A percentile compares a stretch with the other conserved stretches of the same genome.
Evolutionary conservation across 2,888 invertebrate genomes (phyloP).

Genomic region (Dilophus febrilis): DNA sequence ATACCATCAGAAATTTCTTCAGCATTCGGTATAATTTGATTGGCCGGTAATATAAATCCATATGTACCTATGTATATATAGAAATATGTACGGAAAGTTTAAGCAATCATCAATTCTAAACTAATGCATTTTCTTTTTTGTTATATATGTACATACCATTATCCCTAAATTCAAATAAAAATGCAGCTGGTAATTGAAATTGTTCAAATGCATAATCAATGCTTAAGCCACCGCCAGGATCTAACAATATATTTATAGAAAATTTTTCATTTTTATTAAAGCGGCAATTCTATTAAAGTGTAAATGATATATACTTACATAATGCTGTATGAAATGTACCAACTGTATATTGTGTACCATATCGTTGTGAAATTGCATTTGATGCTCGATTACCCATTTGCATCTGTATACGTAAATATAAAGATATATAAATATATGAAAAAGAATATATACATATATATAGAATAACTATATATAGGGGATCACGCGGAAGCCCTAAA

Average conservation of each 20-base stretch:
- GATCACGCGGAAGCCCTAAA: no score
- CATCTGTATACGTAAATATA: slow-evolving; percentile 2
- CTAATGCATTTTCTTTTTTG: no score
- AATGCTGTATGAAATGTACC: slow-evolving; percentile 40
- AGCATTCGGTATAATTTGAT: slow-evolving; percentile 42
- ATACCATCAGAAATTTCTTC: slow-evolving; percentile 39
- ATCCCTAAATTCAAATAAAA: slow-evolving; percentile 53
- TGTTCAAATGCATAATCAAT: slow-evolving; percentile 61
- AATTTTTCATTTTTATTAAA: neutral
- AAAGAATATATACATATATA: no score
- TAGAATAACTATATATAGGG: no score
- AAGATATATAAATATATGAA: no score
- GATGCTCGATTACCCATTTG: neutral
- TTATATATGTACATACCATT: no score
- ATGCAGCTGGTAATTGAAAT: slow-evolving; percentile 45
- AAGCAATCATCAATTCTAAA: no score
- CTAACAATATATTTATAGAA: slow-evolving; percentile 22
- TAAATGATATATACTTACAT: slow-evolving; percentile 36
- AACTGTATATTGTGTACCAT: slow-evolving; percentile 40
- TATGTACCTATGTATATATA: no score
- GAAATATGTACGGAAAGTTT: no score
- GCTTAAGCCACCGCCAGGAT: slow-evolving; percentile 46
- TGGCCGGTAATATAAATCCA: slow-evolving; percentile 50
- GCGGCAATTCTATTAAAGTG: no score
- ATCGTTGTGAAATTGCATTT: slow-evolving; percentile 29